Evolutionary conservation across 2,888 invertebrate genomes (phyloP).

Genomic region (Tethea ocularis): DNA sequence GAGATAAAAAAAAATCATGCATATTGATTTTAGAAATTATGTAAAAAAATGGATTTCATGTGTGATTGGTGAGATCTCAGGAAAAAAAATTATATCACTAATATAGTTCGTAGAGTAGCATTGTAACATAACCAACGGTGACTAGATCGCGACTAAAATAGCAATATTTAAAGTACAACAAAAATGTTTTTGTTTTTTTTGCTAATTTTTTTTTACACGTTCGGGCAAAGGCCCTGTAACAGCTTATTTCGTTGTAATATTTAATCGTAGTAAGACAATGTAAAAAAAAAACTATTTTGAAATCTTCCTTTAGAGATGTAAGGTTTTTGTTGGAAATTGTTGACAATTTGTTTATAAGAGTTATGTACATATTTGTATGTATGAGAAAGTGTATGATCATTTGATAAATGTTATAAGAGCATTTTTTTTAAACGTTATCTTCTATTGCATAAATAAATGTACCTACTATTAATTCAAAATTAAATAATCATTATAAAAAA

Average conservation of each 20-base stretch:
- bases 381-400: too few relatives aligned
- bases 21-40: background rate
- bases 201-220: background rate
- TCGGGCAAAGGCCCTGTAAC: background rate
- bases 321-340: background rate
- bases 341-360: too few relatives aligned
- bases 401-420: too few relatives aligned
- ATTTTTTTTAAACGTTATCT: too few relatives aligned
- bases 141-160: background rate
- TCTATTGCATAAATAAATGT: too few relatives aligned
- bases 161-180: slow-evolving; percentile 2
- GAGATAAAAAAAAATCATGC: too few relatives aligned
- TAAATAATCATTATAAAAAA: too few relatives aligned
- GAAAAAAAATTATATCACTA: background rate
- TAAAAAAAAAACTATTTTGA: background rate
- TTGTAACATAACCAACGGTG: background rate
- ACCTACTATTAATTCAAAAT: too few relatives aligned
- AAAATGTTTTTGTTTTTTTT: background rate
- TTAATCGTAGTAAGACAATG: background rate
- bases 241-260: background rate
- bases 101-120: background rate
- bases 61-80: background rate
- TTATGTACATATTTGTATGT: background rate
- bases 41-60: background rate
- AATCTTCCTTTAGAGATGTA: background rate